Percentiles rank a stretch among this genome's conserved stretches.
Conservation (phyloP, 2,113 vertebrate genomes). For the Mormyrus lacerda region DNA sequence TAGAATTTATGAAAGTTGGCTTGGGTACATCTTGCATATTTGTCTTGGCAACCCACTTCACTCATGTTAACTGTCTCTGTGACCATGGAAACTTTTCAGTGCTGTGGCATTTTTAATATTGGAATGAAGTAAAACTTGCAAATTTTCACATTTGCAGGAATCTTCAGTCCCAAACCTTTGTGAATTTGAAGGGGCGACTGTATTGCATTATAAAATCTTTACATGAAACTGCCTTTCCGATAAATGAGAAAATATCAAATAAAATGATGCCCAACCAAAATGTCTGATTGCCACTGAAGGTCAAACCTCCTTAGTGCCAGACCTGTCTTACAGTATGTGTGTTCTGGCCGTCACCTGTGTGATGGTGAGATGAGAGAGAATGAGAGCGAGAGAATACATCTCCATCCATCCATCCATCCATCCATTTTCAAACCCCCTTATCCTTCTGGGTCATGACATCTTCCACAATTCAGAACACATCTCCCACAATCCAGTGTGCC, state of each 20-base stretch:
- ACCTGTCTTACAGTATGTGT: neutral
- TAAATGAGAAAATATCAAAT: neutral
- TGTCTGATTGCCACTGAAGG: neutral
- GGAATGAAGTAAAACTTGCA: neutral
- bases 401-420: too few relatives aligned
- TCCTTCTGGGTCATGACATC: too few relatives aligned
- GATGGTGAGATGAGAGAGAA: slow-evolving; percentile 40
- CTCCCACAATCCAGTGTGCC: neutral
- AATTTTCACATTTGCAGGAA: neutral
- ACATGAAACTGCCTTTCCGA: neutral
- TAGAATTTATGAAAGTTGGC: neutral
- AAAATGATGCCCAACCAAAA: neutral
- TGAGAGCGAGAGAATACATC: neutral
- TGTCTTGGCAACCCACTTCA: neutral
- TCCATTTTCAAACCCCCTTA: too few relatives aligned
- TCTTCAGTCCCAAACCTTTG: neutral
- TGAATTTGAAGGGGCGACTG: neutral
- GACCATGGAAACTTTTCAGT: neutral
- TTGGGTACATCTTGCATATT: neutral
- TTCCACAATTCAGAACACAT: neutral
- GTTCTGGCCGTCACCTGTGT: neutral
- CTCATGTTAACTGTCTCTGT: neutral
- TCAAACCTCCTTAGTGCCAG: neutral
- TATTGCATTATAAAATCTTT: neutral
- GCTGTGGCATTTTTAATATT: neutral